Evolutionary conservation across 2,113 vertebrate species (phyloP).

Genomic region (Reinhardtius hippoglossoides): DNA sequence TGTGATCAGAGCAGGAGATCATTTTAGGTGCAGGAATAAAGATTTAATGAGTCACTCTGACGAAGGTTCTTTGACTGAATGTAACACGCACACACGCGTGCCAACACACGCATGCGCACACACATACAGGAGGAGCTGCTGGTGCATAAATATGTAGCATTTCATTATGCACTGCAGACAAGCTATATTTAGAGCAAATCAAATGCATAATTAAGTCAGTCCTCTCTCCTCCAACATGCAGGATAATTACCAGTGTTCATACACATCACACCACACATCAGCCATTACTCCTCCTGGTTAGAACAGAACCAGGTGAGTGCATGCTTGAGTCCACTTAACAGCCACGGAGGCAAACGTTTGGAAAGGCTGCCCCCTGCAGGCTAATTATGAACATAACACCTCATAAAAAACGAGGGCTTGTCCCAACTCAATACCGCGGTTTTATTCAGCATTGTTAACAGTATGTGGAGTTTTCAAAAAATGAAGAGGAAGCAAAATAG

Average conservation of each 20-base stretch:
- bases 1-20: constrained; percentile 15
- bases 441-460: too few relatives aligned
- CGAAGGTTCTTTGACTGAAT: neutral
- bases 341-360: too few relatives aligned
- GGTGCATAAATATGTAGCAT: constrained; percentile 51
- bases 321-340: too few relatives aligned
- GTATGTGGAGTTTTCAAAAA: too few relatives aligned
- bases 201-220: constrained; percentile 63
- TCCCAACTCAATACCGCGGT: too few relatives aligned
- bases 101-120: neutral
- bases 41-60: constrained; percentile 21
- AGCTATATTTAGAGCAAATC: constrained; percentile 66
- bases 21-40: constrained; percentile 28
- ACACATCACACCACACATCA: neutral
- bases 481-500: too few relatives aligned
- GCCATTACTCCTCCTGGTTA: too few relatives aligned
- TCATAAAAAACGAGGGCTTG: too few relatives aligned
- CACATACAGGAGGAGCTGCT: neutral
- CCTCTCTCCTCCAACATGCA: constrained; percentile 24
- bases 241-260: constrained; percentile 3
- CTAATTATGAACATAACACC: too few relatives aligned
- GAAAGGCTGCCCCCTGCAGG: too few relatives aligned
- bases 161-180: constrained; percentile 28
- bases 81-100: neutral
- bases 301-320: too few relatives aligned